Evolutionary conservation across 1,140 invertebrate genomes (phyloP).

Genomic region (Coboldia fuscipes): DNA sequence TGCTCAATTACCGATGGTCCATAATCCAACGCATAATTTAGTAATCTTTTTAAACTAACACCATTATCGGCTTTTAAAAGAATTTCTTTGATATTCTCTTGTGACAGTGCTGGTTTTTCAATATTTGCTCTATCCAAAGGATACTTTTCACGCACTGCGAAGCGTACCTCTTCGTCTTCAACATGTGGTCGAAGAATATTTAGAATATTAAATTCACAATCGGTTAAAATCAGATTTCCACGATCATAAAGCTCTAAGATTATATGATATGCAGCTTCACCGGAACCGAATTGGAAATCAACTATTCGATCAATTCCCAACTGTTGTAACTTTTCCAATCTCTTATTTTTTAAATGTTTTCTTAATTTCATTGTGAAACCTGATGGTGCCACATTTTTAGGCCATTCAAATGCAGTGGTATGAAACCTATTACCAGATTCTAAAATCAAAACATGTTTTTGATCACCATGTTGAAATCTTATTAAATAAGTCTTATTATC

Average conservation of each 20-base stretch:
- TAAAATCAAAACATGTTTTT: constrained; percentile 72
- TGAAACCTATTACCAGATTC: constrained; percentile 92
- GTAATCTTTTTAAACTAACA: constrained; percentile 64
- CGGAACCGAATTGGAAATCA: constrained; percentile 83
- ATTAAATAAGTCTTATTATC: constrained; percentile 94
- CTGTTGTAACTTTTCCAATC: constrained; percentile 70
- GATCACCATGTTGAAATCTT: constrained; percentile 55
- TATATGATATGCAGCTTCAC: constrained; percentile 87
- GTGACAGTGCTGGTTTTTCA: constrained; percentile 21
- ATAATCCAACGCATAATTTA: constrained; percentile 48
- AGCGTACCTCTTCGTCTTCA: constrained; percentile 79
- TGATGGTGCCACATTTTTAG: constrained; percentile 86
- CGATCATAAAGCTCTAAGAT: constrained; percentile 93
- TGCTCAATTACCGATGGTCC: constrained; percentile 83
- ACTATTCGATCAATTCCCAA: constrained; percentile 76
- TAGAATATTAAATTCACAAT: constrained; percentile 76
- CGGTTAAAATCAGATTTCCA: constrained; percentile 91
- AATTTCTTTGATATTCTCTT: constrained; percentile 26
- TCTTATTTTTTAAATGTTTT: constrained; percentile 93
- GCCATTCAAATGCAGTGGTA: constrained; percentile 92
- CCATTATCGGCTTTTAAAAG: constrained; percentile 42
- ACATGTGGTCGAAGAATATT: constrained; percentile 85
- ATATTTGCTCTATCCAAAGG: constrained; percentile 53
- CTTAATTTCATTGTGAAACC: constrained; percentile 97
- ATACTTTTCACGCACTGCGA: constrained; percentile 82